Conservation (phyloP, 2,888 invertebrate genomes). For the Mesorhabditis sp. region DNA sequence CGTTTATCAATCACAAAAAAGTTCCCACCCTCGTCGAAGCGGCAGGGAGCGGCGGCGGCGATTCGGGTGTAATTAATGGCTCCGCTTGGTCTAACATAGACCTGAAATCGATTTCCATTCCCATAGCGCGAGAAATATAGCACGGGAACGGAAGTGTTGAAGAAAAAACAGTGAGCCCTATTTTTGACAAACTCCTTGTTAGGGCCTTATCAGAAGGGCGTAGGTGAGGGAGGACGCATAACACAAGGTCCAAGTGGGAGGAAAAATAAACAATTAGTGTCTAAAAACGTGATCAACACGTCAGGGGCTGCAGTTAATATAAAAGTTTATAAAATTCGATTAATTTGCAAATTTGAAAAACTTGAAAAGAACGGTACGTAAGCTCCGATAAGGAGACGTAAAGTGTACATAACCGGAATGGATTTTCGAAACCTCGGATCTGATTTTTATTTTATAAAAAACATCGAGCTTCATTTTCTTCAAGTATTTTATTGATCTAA, state of each 20-base stretch:
- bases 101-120: no score
- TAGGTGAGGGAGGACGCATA: background rate
- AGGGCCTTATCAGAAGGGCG: background rate
- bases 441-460: no score
- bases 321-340: no score
- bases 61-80: background rate
- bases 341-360: no score
- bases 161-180: background rate
- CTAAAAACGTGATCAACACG: background rate
- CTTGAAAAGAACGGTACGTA: no score
- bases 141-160: slow-evolving; percentile 7
- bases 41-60: slow-evolving; percentile 10
- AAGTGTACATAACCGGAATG: no score
- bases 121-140: background rate
- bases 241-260: background rate
- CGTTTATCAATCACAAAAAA: background rate
- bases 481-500: no score
- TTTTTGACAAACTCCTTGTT: background rate
- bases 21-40: slow-evolving; percentile 3
- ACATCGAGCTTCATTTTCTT: no score
- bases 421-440: no score
- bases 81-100: no score
- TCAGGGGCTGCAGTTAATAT: background rate
- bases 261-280: slow-evolving; percentile 4
- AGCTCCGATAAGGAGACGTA: no score